These are phyloP conservation scores for Hedychridium roseum DNA, from an alignment of 2,888 invertebrate species.

Conservation along the genomic window DNA sequence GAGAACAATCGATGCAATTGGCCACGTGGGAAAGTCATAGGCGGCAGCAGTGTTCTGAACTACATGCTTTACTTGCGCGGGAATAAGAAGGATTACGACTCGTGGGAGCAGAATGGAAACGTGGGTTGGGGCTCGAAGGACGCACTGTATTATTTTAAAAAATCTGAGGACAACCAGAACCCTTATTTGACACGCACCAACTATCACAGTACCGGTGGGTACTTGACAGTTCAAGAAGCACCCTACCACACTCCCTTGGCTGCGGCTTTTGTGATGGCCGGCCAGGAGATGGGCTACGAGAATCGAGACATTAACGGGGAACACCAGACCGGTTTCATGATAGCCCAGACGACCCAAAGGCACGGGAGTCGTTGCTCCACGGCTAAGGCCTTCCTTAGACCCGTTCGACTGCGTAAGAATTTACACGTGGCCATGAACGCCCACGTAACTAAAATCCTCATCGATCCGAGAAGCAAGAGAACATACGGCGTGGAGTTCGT, in stretches of 20 bases:
- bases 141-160: slow-evolving; percentile 85
- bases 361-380: slow-evolving; percentile 88
- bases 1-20: slow-evolving; percentile 85
- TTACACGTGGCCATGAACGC: slow-evolving; percentile 85
- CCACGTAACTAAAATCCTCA: slow-evolving; percentile 68
- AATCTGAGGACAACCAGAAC: slow-evolving; percentile 90
- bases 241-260: slow-evolving; percentile 87
- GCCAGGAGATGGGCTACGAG: slow-evolving; percentile 83
- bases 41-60: slow-evolving; percentile 89
- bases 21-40: slow-evolving; percentile 91
- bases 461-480: slow-evolving; percentile 70
- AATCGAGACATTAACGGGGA: slow-evolving; percentile 89
- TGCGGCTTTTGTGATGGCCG: slow-evolving; percentile 83
- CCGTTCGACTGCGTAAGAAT: slow-evolving; percentile 81
- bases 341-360: slow-evolving; percentile 84
- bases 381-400: slow-evolving; percentile 85
- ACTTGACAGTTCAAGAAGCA: slow-evolving; percentile 84
- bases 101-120: slow-evolving; percentile 87
- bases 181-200: slow-evolving; percentile 82
- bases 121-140: slow-evolving; percentile 88
- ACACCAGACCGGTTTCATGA: slow-evolving; percentile 87
- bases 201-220: slow-evolving; percentile 83
- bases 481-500: slow-evolving; percentile 86
- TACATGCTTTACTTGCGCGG: slow-evolving; percentile 93
- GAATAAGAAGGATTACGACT: slow-evolving; percentile 88